Percentiles rank a stretch among this genome's conserved stretches.
Conservation (phyloP, 2,888 invertebrate genomes). For the Noctua janthina region DNA sequence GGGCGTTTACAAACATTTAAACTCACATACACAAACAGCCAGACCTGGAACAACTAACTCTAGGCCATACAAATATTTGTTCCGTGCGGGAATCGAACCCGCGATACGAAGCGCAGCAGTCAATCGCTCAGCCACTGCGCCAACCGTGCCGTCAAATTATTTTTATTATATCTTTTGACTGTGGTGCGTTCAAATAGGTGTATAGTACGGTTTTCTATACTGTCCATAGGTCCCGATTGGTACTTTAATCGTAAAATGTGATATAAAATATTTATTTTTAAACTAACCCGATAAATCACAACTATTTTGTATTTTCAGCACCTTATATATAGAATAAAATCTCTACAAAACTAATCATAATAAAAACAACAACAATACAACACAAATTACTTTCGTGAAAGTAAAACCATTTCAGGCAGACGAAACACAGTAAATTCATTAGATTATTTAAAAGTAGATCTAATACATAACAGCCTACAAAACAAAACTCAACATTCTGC, state of each 20-base stretch:
- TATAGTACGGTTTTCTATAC: not conserved
- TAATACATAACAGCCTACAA: constrained; percentile 1
- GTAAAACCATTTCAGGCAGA: not conserved
- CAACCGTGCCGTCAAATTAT: no score
- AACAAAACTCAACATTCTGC: not conserved
- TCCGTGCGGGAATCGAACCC: no score
- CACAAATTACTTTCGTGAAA: constrained; percentile 2
- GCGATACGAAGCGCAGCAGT: no score
- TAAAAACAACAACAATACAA: not conserved
- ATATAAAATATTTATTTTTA: not conserved
- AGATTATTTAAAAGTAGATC: constrained; percentile 25
- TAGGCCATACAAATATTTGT: no score
- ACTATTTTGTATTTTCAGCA: not conserved
- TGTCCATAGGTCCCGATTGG: constrained; percentile 10
- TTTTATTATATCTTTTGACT: no score
- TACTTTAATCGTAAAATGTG: constrained; percentile 5
- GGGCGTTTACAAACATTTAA: no score
- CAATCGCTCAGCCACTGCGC: no score
- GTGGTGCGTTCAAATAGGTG: not conserved
- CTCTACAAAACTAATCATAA: not conserved
- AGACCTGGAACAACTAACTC: no score
- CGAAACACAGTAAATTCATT: not conserved
- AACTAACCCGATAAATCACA: not conserved
- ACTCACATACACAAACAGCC: no score
- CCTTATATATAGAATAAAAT: not conserved